These are phyloP conservation scores for Paguma larvata DNA, from an alignment of 2,797 vertebrate genomes.

Conservation along the genomic window DNA sequence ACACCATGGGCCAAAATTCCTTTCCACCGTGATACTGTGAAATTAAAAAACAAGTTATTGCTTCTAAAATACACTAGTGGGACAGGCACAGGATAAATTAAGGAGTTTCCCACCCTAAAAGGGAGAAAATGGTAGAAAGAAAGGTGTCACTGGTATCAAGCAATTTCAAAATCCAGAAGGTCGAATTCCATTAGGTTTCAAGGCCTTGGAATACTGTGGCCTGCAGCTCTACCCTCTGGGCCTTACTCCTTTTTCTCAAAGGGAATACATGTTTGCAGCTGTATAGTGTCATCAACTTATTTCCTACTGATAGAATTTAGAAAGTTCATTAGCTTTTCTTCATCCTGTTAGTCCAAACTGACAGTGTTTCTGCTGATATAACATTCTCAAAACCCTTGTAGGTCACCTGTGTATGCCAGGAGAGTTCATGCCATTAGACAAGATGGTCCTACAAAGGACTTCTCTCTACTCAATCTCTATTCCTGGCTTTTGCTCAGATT, in stretches of 20 bases:
- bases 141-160: neutral
- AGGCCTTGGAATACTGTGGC: neutral
- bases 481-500: neutral
- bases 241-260: constrained; percentile 9
- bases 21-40: neutral
- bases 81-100: neutral
- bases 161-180: constrained; percentile 7
- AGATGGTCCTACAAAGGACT: neutral
- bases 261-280: neutral
- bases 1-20: neutral
- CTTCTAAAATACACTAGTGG: constrained; percentile 23
- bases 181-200: constrained; percentile 41
- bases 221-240: neutral
- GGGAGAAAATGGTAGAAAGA: constrained; percentile 2
- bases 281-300: neutral
- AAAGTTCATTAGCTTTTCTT: neutral
- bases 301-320: constrained; percentile 10
- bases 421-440: neutral
- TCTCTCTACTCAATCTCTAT: neutral
- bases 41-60: constrained; percentile 49
- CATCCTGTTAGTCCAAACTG: neutral
- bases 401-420: neutral
- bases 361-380: constrained; percentile 15
- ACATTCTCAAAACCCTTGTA: constrained; percentile 50
- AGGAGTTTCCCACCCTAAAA: neutral